Evolutionary conservation across 2,797 vertebrate species (phyloP).

Genomic region (Semaprochilodus insignis): DNA sequence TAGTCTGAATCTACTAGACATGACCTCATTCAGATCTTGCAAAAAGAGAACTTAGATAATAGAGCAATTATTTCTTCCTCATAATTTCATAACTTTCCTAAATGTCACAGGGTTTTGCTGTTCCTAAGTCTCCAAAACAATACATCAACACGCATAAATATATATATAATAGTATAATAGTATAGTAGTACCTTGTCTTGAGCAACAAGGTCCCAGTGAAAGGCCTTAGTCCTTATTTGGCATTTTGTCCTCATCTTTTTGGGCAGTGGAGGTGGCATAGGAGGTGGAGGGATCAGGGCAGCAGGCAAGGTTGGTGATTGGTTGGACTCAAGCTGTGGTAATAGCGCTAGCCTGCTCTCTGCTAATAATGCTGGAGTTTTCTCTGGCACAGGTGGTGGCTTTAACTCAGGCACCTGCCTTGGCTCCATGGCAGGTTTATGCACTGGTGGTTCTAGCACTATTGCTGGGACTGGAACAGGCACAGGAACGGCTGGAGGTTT

Average conservation of each 20-base stretch:
- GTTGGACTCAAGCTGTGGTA: background rate
- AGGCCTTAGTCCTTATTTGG: conserved; percentile 73
- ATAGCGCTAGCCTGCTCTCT: background rate
- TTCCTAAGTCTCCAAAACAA: background rate
- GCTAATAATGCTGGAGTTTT: background rate
- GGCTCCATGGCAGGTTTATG: background rate
- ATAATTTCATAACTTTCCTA: background rate
- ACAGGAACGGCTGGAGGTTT: background rate
- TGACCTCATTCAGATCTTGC: background rate
- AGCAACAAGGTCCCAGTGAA: conserved; percentile 80
- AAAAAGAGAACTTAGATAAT: background rate
- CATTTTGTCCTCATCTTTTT: background rate
- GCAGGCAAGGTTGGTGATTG: background rate
- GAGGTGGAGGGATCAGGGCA: conserved; percentile 1
- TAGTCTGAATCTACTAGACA: conserved; percentile 8
- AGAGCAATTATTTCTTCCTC: background rate
- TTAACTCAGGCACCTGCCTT: conserved; percentile 1
- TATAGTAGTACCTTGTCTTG: conserved; percentile 73
- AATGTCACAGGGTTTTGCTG: background rate
- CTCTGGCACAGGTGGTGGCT: background rate
- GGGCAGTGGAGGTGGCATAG: conserved; percentile 59
- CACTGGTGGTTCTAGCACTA: background rate
- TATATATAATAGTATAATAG: no score
- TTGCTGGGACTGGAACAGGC: background rate
- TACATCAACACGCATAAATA: background rate